Evolutionary conservation across 2,113 vertebrate species (phyloP).

Genomic region (Colossoma macropomum): DNA sequence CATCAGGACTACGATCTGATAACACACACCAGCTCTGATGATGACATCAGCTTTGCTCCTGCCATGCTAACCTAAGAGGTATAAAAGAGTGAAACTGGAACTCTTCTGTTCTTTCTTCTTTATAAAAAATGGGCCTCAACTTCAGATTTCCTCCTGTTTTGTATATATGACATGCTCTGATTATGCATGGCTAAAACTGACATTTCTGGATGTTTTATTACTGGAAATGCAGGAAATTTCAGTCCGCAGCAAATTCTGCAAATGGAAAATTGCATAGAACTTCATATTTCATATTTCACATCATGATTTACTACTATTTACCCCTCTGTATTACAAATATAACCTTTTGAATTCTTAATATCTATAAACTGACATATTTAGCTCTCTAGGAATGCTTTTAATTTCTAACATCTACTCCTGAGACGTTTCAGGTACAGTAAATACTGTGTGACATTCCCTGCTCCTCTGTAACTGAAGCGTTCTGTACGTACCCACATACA

Average conservation of each 20-base stretch:
- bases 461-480: too few relatives aligned
- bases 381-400: background rate
- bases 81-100: too few relatives aligned
- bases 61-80: background rate
- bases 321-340: too few relatives aligned
- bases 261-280: too few relatives aligned
- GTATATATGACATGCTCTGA: background rate
- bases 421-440: background rate
- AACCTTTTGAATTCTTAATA: too few relatives aligned
- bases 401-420: background rate
- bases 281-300: too few relatives aligned
- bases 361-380: too few relatives aligned
- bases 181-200: too few relatives aligned
- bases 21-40: background rate
- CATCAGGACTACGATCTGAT: background rate
- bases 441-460: too few relatives aligned
- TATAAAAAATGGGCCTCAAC: background rate
- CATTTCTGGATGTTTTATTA: too few relatives aligned
- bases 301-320: background rate
- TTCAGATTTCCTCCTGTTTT: background rate
- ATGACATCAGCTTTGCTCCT: background rate
- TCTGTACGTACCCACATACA: conserved; percentile 89
- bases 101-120: background rate
- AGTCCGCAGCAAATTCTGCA: too few relatives aligned
- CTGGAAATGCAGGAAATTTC: too few relatives aligned